Conservation (phyloP, 2,113 vertebrate genomes). For the Sceloporus undulatus region DNA sequence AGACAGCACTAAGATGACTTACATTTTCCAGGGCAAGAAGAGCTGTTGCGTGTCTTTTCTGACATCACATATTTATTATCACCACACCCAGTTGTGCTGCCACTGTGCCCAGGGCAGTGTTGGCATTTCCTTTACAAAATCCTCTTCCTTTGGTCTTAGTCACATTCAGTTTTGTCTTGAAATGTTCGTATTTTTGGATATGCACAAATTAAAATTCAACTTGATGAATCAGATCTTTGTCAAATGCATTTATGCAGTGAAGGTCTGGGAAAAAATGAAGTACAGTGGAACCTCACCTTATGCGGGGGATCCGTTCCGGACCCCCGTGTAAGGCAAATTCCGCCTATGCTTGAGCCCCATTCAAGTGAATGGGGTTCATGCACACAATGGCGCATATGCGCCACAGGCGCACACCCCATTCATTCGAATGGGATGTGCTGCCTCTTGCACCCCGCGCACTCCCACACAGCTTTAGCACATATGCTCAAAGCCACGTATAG, state of each 20-base stretch:
- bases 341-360: too few relatives aligned
- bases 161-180: not conserved
- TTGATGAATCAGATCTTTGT: not conserved
- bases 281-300: too few relatives aligned
- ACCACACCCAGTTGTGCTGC: not conserved
- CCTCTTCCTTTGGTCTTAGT: not conserved
- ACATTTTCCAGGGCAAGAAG: not conserved
- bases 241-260: not conserved
- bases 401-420: too few relatives aligned
- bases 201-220: not conserved
- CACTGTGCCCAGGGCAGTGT: not conserved
- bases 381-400: too few relatives aligned
- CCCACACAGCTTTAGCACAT: too few relatives aligned
- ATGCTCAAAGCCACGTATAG: too few relatives aligned
- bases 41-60: not conserved
- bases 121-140: conserved; percentile 5
- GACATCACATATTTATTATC: not conserved
- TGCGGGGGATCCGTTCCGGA: too few relatives aligned
- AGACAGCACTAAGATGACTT: not conserved
- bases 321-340: too few relatives aligned
- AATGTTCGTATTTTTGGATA: not conserved
- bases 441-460: too few relatives aligned
- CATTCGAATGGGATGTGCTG: too few relatives aligned
- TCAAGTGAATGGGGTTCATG: too few relatives aligned
- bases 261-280: not conserved